These are phyloP conservation scores for Orius laevigatus DNA, from an alignment of 1,140 invertebrate species.

Conservation along the genomic window DNA sequence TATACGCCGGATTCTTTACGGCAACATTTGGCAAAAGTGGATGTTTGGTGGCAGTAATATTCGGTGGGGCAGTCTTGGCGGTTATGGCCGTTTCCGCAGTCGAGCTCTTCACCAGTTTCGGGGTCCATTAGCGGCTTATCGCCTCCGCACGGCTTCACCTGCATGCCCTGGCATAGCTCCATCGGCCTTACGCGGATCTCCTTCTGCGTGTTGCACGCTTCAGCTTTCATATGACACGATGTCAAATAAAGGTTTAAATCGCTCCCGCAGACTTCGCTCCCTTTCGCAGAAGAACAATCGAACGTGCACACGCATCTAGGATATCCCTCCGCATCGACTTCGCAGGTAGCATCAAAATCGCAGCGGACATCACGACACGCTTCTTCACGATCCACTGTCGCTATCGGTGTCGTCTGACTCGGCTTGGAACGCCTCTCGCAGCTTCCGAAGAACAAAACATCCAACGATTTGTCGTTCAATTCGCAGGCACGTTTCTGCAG, in stretches of 20 bases:
- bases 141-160: slow-evolving; percentile 73
- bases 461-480: slow-evolving; percentile 30
- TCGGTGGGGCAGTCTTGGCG: slow-evolving; percentile 62
- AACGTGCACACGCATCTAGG: slow-evolving; percentile 62
- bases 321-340: slow-evolving; percentile 53
- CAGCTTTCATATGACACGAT: slow-evolving; percentile 70
- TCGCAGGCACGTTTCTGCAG: slow-evolving; percentile 53
- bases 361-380: slow-evolving; percentile 65
- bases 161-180: slow-evolving; percentile 70
- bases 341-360: slow-evolving; percentile 67
- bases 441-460: slow-evolving; percentile 63
- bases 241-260: slow-evolving; percentile 66
- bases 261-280: slow-evolving; percentile 57
- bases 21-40: slow-evolving; percentile 64
- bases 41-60: slow-evolving; percentile 69
- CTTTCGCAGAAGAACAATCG: slow-evolving; percentile 35
- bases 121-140: slow-evolving; percentile 54
- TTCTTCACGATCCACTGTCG: slow-evolving; percentile 29
- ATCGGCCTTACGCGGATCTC: slow-evolving; percentile 60
- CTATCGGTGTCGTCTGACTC: slow-evolving; percentile 21
- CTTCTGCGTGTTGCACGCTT: slow-evolving; percentile 66
- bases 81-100: slow-evolving; percentile 63
- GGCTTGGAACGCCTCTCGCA: slow-evolving; percentile 43
- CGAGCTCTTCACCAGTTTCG: slow-evolving; percentile 53
- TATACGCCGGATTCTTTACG: slow-evolving; percentile 40